A percentile compares a stretch with the other conserved stretches of the same genome.
Evolutionary conservation across 2,113 vertebrate species (phyloP).

Genomic region (Nothobranchius furzeri): DNA sequence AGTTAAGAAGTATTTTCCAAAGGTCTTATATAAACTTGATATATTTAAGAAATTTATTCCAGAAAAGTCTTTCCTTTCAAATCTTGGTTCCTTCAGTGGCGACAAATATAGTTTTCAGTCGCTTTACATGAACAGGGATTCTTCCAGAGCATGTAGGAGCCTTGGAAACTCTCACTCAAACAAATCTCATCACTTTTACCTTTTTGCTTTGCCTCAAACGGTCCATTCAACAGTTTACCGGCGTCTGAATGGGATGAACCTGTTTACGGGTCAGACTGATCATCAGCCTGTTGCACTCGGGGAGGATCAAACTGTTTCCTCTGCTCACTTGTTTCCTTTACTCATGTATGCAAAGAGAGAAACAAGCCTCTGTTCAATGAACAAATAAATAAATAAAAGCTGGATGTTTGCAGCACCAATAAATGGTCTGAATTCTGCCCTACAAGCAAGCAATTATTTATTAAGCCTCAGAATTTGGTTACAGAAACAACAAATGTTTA

Average conservation of each 20-base stretch:
- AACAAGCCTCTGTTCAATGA: slow-evolving; percentile 29
- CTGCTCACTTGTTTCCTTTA: slow-evolving; percentile 47
- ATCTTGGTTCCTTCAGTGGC: background rate
- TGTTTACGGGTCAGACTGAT: slow-evolving; percentile 40
- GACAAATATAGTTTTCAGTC: background rate
- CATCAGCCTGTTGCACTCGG: slow-evolving; percentile 29
- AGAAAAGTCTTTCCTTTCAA: background rate
- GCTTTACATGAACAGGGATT: no score
- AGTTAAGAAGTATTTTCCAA: no score
- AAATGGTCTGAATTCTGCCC: background rate
- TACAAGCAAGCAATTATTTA: no score
- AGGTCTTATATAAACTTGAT: no score
- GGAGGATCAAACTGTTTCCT: slow-evolving; percentile 48
- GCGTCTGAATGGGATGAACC: slow-evolving; percentile 15
- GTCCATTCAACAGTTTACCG: background rate
- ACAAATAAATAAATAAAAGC: slow-evolving; percentile 32
- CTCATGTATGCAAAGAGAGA: slow-evolving; percentile 41
- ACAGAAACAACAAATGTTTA: no score
- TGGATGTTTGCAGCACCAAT: slow-evolving; percentile 25
- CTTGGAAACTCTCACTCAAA: slow-evolving; percentile 5
- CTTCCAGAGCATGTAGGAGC: background rate
- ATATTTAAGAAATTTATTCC: no score
- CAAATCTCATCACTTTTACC: slow-evolving; percentile 20
- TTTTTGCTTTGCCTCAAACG: background rate
- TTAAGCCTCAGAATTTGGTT: no score